A percentile compares a stretch with the other conserved stretches of the same genome.
phyloP scores from a whole-genome alignment of 2,888 invertebrate genomes.

The Myopa testacea region DNA sequence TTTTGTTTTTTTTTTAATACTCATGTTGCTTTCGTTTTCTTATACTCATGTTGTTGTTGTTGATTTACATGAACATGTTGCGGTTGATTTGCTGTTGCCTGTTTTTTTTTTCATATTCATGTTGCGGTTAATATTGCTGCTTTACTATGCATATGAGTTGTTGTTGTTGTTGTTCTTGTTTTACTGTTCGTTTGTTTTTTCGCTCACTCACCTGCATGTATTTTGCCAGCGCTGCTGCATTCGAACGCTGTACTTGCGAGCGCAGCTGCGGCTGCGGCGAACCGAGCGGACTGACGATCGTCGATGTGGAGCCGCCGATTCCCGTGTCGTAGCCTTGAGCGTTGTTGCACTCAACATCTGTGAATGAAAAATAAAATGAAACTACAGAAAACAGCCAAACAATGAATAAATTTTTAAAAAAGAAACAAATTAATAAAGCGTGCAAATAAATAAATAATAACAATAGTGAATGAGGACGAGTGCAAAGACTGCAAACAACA shows the following conservation, averaged over 20 bases:
- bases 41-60: neutral
- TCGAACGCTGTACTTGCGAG: conserved; percentile 73
- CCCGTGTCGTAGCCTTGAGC: conserved; percentile 69
- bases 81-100: neutral
- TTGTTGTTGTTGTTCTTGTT: neutral
- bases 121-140: neutral
- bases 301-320: conserved; percentile 68
- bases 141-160: no score
- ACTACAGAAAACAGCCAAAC: conserved; percentile 24
- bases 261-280: conserved; percentile 70
- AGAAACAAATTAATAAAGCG: conserved; percentile 16
- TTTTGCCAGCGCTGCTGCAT: conserved; percentile 72
- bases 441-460: conserved; percentile 27
- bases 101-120: neutral
- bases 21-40: neutral
- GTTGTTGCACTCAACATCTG: conserved; percentile 66
- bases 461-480: neutral
- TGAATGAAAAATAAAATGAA: conserved; percentile 35
- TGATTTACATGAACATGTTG: neutral
- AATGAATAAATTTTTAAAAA: conserved; percentile 19
- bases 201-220: conserved; percentile 70
- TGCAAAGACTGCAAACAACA: neutral
- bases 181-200: neutral
- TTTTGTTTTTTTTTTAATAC: neutral
- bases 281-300: conserved; percentile 69